Evolutionary conservation across 2,888 invertebrate genomes (phyloP), one percentile per base, ranked within the genome.

Genomic region (Pycnomerus fuliginosus): DNA sequence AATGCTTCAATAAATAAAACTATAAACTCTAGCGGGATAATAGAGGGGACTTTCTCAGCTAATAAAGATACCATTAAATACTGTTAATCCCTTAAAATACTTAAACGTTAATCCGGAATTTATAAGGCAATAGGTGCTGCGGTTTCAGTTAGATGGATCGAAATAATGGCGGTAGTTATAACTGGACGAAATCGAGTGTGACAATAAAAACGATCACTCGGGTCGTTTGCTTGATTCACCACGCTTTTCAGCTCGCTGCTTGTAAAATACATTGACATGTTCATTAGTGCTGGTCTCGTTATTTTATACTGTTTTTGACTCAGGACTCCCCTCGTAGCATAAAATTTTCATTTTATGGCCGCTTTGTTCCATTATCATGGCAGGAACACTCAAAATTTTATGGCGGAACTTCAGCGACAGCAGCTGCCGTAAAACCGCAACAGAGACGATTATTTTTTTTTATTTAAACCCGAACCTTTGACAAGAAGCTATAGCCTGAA

Each of bases 161-260:
- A 16, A 17, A 37, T 28, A 28, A 28, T 25, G 28, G 16, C 15
- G 11, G 11, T 12, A n/a, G 14, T 20, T 32, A 22, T 20, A 20
- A 28, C 11, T 22, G 22, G 15, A 28, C 35, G 25, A 55, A 59
- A 62, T 62, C 58, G 55, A 54, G 58, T 59, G 58, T 60, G 58
- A 62, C 58, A 64, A 62, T 61, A 63, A 64, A 64, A 64, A 63
- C 57, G 52, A 53, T 59, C 44, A 20, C 31, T 39, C 31, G 41
- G 48, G 54, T 60, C 57, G 61, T 63, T 62, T 58, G 61, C 58
- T 60, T 55, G 54, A 66, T 66, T 63, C 62, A 64, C 57, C 60
- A 65, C 63, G 66, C 58, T 63, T 59, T 62, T 66, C 64, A 61
- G 43, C 44, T 54, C 54, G 52, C 49, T 53, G 56, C 53, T 35